Evolutionary conservation across 2,797 vertebrate genomes (phyloP).

Genomic region (Protonibea diacanthus): DNA sequence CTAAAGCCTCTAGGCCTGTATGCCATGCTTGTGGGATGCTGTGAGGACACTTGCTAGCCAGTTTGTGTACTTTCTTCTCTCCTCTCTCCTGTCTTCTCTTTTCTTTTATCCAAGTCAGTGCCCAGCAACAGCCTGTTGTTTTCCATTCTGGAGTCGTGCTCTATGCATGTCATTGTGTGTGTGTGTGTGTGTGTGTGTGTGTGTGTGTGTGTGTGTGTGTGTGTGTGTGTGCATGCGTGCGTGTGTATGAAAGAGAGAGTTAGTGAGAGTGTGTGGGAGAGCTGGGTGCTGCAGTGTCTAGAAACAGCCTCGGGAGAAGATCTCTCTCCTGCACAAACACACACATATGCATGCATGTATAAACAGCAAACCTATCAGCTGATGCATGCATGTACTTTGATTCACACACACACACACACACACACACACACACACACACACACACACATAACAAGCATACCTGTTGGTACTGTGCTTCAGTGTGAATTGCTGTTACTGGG

Average conservation of each 20-base stretch:
- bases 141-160: slow-evolving; percentile 68
- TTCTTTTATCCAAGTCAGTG: slow-evolving; percentile 64
- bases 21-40: slow-evolving; percentile 17
- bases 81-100: slow-evolving; percentile 15
- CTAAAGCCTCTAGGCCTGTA: slow-evolving; percentile 8
- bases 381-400: slow-evolving; percentile 21
- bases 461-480: slow-evolving; percentile 17
- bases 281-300: slow-evolving; percentile 73
- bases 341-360: slow-evolving; percentile 16
- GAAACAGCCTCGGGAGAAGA: slow-evolving; percentile 74
- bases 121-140: slow-evolving; percentile 78
- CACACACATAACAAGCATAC: slow-evolving; percentile 4
- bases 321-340: slow-evolving; percentile 40
- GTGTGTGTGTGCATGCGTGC: slow-evolving; percentile 4
- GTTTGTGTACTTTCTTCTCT: slow-evolving; percentile 18
- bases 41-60: slow-evolving; percentile 18
- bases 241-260: slow-evolving; percentile 13
- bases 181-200: slow-evolving; percentile 21
- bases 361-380: slow-evolving; percentile 19
- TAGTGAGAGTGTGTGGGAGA: slow-evolving; percentile 71
- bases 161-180: slow-evolving; percentile 29
- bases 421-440: not conserved
- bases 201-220: slow-evolving; percentile 27
- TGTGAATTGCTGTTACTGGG: slow-evolving; percentile 8
- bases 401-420: not conserved